Evolutionary conservation across 1,140 invertebrate genomes (phyloP), one percentile per base, ranked within the genome.

Genomic region (Hermetia illucens): DNA sequence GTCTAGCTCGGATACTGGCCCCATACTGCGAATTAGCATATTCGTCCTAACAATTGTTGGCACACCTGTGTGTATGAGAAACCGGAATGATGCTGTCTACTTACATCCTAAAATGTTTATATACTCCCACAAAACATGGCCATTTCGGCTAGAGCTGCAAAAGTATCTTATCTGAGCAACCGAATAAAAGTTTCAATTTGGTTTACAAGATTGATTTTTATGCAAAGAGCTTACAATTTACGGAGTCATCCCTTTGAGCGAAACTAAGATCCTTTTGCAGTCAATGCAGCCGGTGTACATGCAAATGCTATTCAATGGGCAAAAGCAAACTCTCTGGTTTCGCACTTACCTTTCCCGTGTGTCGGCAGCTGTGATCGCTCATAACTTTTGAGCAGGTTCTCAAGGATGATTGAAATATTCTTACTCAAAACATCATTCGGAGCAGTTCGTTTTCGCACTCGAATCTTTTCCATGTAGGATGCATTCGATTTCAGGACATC

Each of bases 1-100:
- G 50, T 92, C 86, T n/a, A 90, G 66, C 61, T 95, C 90, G 0
- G 88, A 93, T 17, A 95, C 81, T 1, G 90, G 90, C 3, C 90
- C 89, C 88, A 95, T 94, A 50, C 88, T 92, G 47, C 89, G 69
- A 39, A 95, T 91, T 21, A 89, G 62, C 46, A 95, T 90, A 60
- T 93, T 91, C 2, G 87, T 90, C 51, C 85, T 75, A 4, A 95
- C 82, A n/a, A 87, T 69, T 1, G 88, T 86, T 1, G 90, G 87
- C 38, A 72, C 69, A 27, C 82, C 88, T 91, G 61, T 20, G 68
- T 68, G 52, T 46, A 25, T 29, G 13, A 15, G 21, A 21, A 19
- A 2, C 22, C 12, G 9, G n/a, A 17, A 37, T n/a, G n/a, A n/a
- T n/a, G n/a, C n/a, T n/a, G n/a, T n/a, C n/a, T n/a, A n/a, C n/a